These are phyloP conservation scores for Cactoblastis cactorum DNA, from an alignment of 2,888 invertebrate genomes.

Conservation along the genomic window DNA sequence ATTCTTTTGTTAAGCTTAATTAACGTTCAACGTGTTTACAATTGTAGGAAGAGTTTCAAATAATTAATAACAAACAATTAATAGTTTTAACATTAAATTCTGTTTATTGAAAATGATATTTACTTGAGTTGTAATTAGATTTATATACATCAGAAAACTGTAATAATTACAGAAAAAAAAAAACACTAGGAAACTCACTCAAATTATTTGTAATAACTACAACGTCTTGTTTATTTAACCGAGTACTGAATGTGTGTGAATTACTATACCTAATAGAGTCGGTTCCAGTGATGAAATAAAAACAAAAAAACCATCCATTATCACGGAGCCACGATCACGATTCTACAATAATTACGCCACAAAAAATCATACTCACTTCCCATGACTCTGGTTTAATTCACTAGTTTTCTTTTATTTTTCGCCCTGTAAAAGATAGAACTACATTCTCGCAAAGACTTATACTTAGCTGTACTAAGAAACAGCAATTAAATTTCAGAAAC, in stretches of 20 bases:
- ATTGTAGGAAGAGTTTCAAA: too few species aligned
- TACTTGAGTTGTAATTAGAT: too few species aligned
- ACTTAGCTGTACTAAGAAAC: conserved; percentile 13
- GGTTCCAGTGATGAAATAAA: conserved; percentile 55
- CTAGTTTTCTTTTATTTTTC: conserved; percentile 11
- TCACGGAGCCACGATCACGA: conserved; percentile 50
- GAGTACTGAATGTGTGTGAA: conserved; percentile 15
- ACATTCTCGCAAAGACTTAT: conserved; percentile 10
- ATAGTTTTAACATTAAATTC: too few species aligned
- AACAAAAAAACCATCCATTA: conserved; percentile 51
- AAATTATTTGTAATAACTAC: background rate
- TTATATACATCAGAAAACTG: too few species aligned
- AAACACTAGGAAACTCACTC: background rate
- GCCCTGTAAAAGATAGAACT: conserved; percentile 8
- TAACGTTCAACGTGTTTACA: too few species aligned
- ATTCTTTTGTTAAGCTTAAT: background rate
- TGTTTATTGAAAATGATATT: too few species aligned
- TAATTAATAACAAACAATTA: too few species aligned
- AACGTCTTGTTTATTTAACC: conserved; percentile 5
- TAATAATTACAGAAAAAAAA: too few species aligned
- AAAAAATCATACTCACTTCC: conserved; percentile 67
- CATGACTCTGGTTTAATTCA: conserved; percentile 60
- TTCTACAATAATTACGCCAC: conserved; percentile 48
- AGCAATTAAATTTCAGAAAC: background rate
- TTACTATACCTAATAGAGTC: conserved; percentile 32